Conservation (phyloP, 2,797 vertebrate species). For the Harpagifer antarcticus region DNA sequence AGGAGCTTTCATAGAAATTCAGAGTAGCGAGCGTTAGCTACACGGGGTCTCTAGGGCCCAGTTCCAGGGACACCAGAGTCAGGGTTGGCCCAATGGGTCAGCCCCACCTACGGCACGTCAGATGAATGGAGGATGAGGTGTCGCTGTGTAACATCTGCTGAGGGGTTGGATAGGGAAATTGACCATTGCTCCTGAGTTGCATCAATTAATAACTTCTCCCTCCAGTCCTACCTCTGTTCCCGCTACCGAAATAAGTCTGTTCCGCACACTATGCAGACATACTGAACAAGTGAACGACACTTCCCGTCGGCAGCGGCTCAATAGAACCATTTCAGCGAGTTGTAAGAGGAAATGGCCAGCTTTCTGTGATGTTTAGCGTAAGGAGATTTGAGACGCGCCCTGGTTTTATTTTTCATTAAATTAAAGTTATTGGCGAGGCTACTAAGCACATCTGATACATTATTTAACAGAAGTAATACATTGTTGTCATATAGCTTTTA, state of each 20-base stretch:
- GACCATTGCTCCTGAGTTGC: slow-evolving; percentile 54
- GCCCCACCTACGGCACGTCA: slow-evolving; percentile 81
- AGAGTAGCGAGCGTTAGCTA: slow-evolving; percentile 72
- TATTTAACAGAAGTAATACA: neutral
- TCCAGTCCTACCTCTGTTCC: slow-evolving; percentile 44
- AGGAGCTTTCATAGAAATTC: slow-evolving; percentile 59
- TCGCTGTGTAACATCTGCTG: slow-evolving; percentile 65
- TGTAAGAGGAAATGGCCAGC: neutral
- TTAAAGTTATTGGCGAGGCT: too few species aligned
- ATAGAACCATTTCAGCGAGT: slow-evolving; percentile 1
- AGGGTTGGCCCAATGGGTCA: slow-evolving; percentile 78
- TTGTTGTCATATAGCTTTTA: too few species aligned
- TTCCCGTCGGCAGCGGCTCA: neutral
- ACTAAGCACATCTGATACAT: neutral
- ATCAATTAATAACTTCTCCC: slow-evolving; percentile 55
- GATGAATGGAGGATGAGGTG: slow-evolving; percentile 75
- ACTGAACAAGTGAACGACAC: slow-evolving; percentile 27
- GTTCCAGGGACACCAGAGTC: slow-evolving; percentile 80
- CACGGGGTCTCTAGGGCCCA: slow-evolving; percentile 84
- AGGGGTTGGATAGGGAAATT: slow-evolving; percentile 71
- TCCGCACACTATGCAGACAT: slow-evolving; percentile 39
- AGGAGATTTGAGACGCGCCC: neutral
- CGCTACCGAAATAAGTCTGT: slow-evolving; percentile 32
- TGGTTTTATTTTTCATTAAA: neutral
- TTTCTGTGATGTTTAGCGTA: neutral